These are phyloP conservation scores for Pygoscelis adeliae DNA, from an alignment of 2,113 vertebrate species.

Conservation along the genomic window DNA sequence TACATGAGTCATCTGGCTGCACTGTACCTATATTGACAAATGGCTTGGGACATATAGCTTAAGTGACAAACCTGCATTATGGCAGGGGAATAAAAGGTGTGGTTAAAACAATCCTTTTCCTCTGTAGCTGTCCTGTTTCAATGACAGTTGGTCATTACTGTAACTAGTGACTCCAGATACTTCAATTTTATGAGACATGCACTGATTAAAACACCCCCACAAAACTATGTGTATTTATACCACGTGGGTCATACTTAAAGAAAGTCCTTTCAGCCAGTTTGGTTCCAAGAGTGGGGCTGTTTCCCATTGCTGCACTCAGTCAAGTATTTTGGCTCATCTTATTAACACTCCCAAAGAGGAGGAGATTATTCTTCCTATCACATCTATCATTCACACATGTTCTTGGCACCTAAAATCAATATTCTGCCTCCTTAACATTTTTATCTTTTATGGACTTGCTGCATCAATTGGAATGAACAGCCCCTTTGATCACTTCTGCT, in stretches of 20 bases:
- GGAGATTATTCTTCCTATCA: constrained; percentile 17
- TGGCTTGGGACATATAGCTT: not conserved
- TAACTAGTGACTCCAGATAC: not conserved
- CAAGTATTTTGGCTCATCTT: not conserved
- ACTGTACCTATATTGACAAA: not conserved
- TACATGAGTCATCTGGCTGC: not conserved
- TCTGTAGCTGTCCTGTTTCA: too few species aligned
- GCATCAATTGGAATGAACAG: not conserved
- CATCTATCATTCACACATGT: not conserved
- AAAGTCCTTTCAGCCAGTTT: not conserved
- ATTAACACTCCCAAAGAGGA: not conserved
- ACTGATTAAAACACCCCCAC: not conserved
- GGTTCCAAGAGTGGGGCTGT: not conserved
- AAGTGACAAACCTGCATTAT: not conserved
- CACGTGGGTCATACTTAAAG: not conserved
- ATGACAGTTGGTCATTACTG: not conserved
- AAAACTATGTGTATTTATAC: not conserved
- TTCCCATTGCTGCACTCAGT: not conserved
- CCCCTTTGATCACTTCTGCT: not conserved
- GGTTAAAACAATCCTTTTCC: not conserved
- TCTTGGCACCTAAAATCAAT: not conserved
- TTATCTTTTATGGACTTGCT: not conserved
- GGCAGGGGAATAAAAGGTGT: not conserved
- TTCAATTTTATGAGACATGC: not conserved
- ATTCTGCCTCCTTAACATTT: constrained; percentile 29